A percentile compares a stretch with the other conserved stretches of the same genome.
phyloP scores from a whole-genome alignment of 2,888 invertebrate genomes.

The Nemoura dubitans region DNA sequence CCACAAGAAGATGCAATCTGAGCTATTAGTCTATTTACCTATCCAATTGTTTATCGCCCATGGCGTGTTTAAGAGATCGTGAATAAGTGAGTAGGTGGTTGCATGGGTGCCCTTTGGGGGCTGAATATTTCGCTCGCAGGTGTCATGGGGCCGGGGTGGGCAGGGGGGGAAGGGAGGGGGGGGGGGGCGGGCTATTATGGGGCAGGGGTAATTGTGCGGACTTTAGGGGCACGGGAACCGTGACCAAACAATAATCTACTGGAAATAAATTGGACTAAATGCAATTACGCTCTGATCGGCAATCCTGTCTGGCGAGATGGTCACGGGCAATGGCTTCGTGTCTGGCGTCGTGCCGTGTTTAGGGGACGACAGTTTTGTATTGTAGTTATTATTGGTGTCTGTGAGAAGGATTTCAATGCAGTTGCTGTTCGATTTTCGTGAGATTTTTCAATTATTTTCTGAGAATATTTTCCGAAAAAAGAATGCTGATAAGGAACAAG shows the following conservation, averaged over 20 bases:
- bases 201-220: neutral
- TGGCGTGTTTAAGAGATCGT: neutral
- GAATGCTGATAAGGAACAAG: no score
- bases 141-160: neutral
- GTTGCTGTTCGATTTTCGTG: no score
- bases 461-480: no score
- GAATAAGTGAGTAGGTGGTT: neutral
- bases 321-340: neutral
- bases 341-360: neutral
- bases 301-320: neutral
- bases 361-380: no score
- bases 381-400: no score
- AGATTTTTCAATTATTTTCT: no score
- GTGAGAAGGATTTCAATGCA: no score
- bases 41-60: no score
- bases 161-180: no score
- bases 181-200: neutral
- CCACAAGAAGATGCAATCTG: no score
- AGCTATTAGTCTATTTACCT: no score
- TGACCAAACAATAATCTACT: neutral
- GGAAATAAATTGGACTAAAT: slow-evolving; percentile 2
- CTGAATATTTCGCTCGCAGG: neutral
- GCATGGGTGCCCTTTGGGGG: neutral
- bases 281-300: neutral
- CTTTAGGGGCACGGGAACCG: neutral